Base-by-base conservation (phyloP, 64 coral and sea anemone species). In the Montipora sp. region DNA sequence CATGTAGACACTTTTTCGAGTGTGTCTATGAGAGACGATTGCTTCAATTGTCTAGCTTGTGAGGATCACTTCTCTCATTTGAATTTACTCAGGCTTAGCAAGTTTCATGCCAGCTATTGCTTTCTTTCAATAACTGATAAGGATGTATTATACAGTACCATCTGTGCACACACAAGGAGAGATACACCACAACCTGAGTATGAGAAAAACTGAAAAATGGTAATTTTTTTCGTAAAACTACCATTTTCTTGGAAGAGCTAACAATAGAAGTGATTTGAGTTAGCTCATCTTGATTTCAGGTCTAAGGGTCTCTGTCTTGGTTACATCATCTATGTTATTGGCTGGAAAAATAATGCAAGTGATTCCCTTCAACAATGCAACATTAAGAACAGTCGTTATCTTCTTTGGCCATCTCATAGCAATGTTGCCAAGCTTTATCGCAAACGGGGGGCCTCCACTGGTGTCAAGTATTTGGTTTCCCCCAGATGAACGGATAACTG, bases 401-500 rank as follows among this genome's bases (percentile, higher is more conserved):
- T 74, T 84, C 27, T 8, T 90, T 9, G 93, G 93, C 21, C 93
- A 94, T 43, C 58, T 81, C 1, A 19, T 94, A 36, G 18, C 93
- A 14, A 83, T 81, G 79, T 18, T 90, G 18, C 70, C 93, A 19
- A 60, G 76, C 19, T 81, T 82, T 2, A 90, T 90, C 8, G 53
- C 77, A 47, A 78, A 82, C 23, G 79, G 93, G 12, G 93, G 73
- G 10, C 87, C 93, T 5, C 81, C 93, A 1, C 20, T 93, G 3
- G 36, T 96, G 24, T 96, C 95, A 9, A 55, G 61, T 4, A 81
- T 88, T 0, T 96, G 95, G 95, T 96, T 96, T 73, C 91, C 91
- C 5, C 91, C 87, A 20, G 60, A 90, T 72, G 91, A 96, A 50
- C 87, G 95, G 23, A 90, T 80, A 7, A 96, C 95, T 22, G 91